Base-by-base conservation (phyloP, 1,140 invertebrate species). In the Pseudachorutes palmiensis region DNA sequence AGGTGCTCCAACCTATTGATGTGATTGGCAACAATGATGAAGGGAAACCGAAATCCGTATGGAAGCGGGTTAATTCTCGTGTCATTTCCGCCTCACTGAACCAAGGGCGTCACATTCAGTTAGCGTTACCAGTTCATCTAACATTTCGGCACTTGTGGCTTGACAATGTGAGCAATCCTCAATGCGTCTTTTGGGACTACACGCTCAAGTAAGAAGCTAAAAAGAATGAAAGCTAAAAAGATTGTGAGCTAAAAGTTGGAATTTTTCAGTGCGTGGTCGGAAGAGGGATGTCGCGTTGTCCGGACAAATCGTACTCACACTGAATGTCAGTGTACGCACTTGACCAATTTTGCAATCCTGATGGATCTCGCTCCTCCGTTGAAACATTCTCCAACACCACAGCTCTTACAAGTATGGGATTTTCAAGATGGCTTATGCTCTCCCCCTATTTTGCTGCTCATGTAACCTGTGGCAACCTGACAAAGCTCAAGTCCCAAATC, bases 281-380 rank as follows among this genome's bases (percentile, higher is more conserved):
- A 88, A 67, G 89, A 93, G 79, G 95, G 95, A 3, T 98, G 95
- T 76, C 81, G 84, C 57, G 83, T 95, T 33, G 84, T 88, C 61
- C 82, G 82, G 64, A 89, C 88, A 26, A 97, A 97, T 80, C 74
- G 80, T 1, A 91, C 91, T 0, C 93, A 97, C 78, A 96, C 94
- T 0, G 83, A 88, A 1, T 98, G 96, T 80, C 84, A 88, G 66
- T 98, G 95, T 79, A 87, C 92, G 75, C 96, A 98, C 79, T 81
- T 98, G n/a, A 98, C 94, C 16, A 97, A 97, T 81, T 98, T 98
- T 81, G 95, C 94, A 26, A 86, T 96, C 51, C 81, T 97, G 2
- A 95, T 96, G 92, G 90, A 93, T 77, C 86, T 92, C 5, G 82
- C 86, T 70, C 76, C 91, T n/a, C 80, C 84, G 62, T 81, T 82